Conservation (phyloP, 2,888 invertebrate species). For the Schrankia costaestrigalis region DNA sequence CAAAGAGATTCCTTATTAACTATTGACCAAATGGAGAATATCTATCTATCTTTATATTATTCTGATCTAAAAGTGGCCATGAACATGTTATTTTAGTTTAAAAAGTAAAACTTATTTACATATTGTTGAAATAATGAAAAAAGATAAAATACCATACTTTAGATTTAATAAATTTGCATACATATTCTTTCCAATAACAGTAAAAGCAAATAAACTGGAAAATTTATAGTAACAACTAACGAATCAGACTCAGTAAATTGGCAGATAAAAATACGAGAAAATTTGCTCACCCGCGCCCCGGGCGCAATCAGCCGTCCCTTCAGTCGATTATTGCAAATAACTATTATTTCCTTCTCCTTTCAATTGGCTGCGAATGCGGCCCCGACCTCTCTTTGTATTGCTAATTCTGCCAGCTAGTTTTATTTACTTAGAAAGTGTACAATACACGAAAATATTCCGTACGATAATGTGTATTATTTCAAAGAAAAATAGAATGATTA, state of each 20-base stretch:
- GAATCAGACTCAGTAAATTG: constrained; percentile 38
- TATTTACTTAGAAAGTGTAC: constrained; percentile 43
- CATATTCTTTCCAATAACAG: constrained; percentile 8
- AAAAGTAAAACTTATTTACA: no score
- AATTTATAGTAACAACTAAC: constrained; percentile 34
- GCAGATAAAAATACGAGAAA: constrained; percentile 58
- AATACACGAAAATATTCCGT: constrained; percentile 23
- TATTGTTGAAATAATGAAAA: no score
- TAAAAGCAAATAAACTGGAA: constrained; percentile 14
- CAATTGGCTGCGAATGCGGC: constrained; percentile 63
- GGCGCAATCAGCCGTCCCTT: constrained; percentile 78
- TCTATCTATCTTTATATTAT: neutral
- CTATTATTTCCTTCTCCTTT: constrained; percentile 69
- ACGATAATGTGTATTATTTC: constrained; percentile 4
- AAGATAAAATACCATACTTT: no score
- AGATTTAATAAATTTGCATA: no score
- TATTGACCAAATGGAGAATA: constrained; percentile 4
- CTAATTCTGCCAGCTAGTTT: constrained; percentile 71
- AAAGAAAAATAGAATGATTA: neutral
- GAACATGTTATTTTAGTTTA: no score
- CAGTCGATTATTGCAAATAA: constrained; percentile 65
- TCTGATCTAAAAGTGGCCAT: neutral
- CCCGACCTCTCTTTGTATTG: constrained; percentile 59
- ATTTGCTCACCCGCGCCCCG: constrained; percentile 50
- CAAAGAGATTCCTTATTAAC: constrained; percentile 15